Percentiles rank a stretch among this genome's conserved stretches.
Conservation (phyloP, 2,797 vertebrate species). For the Nannoperca obscura region DNA sequence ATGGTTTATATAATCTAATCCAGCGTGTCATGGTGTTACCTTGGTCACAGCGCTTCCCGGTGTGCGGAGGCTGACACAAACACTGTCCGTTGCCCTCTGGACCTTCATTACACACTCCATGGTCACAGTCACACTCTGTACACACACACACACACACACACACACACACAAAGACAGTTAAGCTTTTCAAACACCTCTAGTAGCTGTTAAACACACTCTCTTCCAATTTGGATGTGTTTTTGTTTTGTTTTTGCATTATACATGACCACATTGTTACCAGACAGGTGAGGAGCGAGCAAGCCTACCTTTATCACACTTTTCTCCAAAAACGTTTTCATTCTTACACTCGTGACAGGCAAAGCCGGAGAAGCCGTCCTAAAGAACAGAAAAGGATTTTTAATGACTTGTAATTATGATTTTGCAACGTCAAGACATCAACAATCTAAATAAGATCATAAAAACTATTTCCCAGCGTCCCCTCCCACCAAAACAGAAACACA, state of each 20-base stretch:
- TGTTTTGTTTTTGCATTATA: not conserved
- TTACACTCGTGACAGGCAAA: conserved; percentile 91
- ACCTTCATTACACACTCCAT: conserved; percentile 88
- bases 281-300: not conserved
- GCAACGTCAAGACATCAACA: not conserved
- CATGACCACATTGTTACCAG: not conserved
- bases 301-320: conserved; percentile 89
- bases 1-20: not conserved
- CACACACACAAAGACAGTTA: not conserved
- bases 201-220: not conserved
- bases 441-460: not conserved
- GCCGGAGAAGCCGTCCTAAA: conserved; percentile 85
- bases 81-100: conserved; percentile 89
- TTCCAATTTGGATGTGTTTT: not conserved
- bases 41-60: conserved; percentile 89
- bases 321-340: conserved; percentile 85
- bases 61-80: conserved; percentile 91
- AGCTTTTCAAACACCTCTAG: not conserved
- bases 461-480: not conserved
- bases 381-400: not conserved
- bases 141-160: conserved; percentile 10
- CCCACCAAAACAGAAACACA: not conserved
- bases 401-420: not conserved
- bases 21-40: conserved; percentile 75
- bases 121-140: conserved; percentile 90